A percentile compares a stretch with the other conserved stretches of the same genome.
Evolutionary conservation across 2,797 vertebrate species (phyloP).

Genomic region (Synanceia verrucosa): DNA sequence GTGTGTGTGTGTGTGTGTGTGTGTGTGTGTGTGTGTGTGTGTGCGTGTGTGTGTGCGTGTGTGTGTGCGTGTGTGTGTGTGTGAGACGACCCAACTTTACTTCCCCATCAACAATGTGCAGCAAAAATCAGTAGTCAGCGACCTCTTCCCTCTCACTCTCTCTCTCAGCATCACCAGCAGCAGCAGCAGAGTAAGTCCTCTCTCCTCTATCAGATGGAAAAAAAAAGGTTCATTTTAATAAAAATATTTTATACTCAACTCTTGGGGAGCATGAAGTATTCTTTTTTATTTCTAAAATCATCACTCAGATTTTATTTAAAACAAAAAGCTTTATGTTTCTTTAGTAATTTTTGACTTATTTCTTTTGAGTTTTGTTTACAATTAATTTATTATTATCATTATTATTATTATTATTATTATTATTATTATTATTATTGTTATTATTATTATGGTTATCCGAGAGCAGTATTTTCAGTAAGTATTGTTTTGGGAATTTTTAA

Average conservation of each 20-base stretch:
- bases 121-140: slow-evolving; percentile 50
- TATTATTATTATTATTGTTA: neutral
- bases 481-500: neutral
- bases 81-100: slow-evolving; percentile 47
- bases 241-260: neutral
- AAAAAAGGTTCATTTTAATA: no score
- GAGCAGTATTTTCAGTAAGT: neutral
- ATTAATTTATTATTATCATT: neutral
- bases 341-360: neutral
- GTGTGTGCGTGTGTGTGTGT: slow-evolving; percentile 17
- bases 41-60: slow-evolving; percentile 13
- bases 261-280: neutral
- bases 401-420: neutral
- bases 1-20: slow-evolving; percentile 43
- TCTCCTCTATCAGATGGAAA: no score
- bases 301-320: neutral
- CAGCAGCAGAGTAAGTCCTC: slow-evolving; percentile 65
- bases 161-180: slow-evolving; percentile 57
- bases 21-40: neutral
- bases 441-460: neutral
- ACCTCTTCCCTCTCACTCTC: slow-evolving; percentile 36
- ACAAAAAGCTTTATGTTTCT: neutral
- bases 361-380: neutral
- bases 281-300: no score
- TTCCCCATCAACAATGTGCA: slow-evolving; percentile 72